A percentile compares a stretch with the other conserved stretches of the same genome.
Conservation (phyloP, 2,113 vertebrate genomes). For the Chaetodon trifascialis region DNA sequence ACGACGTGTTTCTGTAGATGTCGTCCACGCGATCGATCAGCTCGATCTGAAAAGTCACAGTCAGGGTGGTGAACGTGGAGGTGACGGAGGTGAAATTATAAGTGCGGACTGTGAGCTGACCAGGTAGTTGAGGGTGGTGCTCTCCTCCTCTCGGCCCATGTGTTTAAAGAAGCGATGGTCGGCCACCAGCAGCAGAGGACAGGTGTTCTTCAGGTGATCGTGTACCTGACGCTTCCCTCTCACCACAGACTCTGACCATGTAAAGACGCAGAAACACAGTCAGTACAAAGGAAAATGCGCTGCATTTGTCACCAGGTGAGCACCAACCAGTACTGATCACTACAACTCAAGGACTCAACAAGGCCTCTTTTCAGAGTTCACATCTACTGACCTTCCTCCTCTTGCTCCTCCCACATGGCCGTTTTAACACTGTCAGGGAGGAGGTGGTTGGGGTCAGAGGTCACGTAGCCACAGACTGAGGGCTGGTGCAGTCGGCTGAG, state of each 20-base stretch:
- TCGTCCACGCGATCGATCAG: slow-evolving; percentile 97
- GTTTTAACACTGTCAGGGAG: slow-evolving; percentile 77
- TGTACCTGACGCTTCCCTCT: slow-evolving; percentile 82
- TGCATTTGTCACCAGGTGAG: too few relatives aligned
- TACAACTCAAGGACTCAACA: too few relatives aligned
- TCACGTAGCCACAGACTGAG: slow-evolving; percentile 93
- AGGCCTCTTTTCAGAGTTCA: too few relatives aligned
- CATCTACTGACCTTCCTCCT: slow-evolving; percentile 48
- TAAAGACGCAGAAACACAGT: neutral
- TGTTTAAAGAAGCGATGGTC: slow-evolving; percentile 95
- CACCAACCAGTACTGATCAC: too few relatives aligned
- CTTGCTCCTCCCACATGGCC: slow-evolving; percentile 48
- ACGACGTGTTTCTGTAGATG: slow-evolving; percentile 96
- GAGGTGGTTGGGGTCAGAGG: slow-evolving; percentile 78
- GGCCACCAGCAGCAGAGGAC: slow-evolving; percentile 94
- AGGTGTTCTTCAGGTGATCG: slow-evolving; percentile 91
- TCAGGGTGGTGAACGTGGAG: neutral
- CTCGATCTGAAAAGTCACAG: slow-evolving; percentile 88
- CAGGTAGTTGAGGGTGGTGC: slow-evolving; percentile 96
- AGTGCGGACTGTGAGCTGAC: slow-evolving; percentile 75
- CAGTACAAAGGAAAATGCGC: neutral
- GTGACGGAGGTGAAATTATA: too few relatives aligned
- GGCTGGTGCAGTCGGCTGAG: slow-evolving; percentile 90
- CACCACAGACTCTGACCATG: slow-evolving; percentile 60
- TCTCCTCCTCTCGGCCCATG: slow-evolving; percentile 95